phyloP scores from a whole-genome alignment of 2,113 vertebrate genomes.

The western clawed frog (Xenopus tropicalis) region UCB_Xtro_10.0 CM004446.2:4102001-4102500 shows the following conservation, averaged over 20 bases:
- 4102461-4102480: slow-evolving; percentile 79
- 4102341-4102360: slow-evolving; percentile 78
- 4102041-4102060: neutral
- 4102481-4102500: slow-evolving; percentile 76
- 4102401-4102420: slow-evolving; percentile 91
- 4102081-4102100: no score
- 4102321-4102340: slow-evolving; percentile 76
- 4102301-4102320: slow-evolving; percentile 83
- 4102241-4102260: slow-evolving; percentile 80
- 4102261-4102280: slow-evolving; percentile 74
- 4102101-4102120: no score
- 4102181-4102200: slow-evolving; percentile 16
- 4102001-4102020: slow-evolving; percentile 68
- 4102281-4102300: slow-evolving; percentile 74
- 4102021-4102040: slow-evolving; percentile 71
- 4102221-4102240: slow-evolving; percentile 68
- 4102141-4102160: no score
- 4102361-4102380: slow-evolving; percentile 90
- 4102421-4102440: slow-evolving; percentile 81
- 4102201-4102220: slow-evolving; percentile 50
- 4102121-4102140: no score
- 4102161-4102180: no score
- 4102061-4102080: no score
- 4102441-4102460: slow-evolving; percentile 80
- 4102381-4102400: slow-evolving; percentile 76